Percentiles rank a stretch among this genome's conserved stretches.
These are phyloP conservation scores for Trinectes maculatus DNA, from an alignment of 2,113 vertebrate genomes.

Conservation along the genomic window DNA sequence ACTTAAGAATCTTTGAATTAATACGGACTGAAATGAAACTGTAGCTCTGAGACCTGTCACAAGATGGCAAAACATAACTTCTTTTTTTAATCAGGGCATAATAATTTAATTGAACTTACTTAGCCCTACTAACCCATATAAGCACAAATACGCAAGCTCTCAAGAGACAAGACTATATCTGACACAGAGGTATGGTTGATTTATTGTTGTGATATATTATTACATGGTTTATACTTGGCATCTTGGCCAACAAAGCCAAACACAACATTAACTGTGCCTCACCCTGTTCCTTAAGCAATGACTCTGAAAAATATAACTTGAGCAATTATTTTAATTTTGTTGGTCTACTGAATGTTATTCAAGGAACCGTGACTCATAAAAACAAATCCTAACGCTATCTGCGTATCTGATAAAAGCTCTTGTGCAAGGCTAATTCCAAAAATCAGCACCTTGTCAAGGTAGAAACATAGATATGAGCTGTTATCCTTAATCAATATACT, in stretches of 20 bases:
- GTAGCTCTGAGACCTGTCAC: background rate
- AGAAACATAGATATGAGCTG: background rate
- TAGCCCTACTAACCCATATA: background rate
- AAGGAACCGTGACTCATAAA: conserved; percentile 45
- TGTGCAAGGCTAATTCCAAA: background rate
- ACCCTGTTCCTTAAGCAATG: conserved; percentile 32
- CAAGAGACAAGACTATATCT: conserved; percentile 8
- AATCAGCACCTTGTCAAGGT: background rate
- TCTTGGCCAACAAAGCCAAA: conserved; percentile 31
- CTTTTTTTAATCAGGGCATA: background rate
- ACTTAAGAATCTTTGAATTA: background rate
- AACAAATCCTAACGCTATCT: conserved; percentile 27
- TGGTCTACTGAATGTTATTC: no score
- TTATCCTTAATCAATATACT: background rate
- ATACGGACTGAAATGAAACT: background rate
- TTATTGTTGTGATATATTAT: conserved; percentile 13
- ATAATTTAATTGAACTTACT: background rate
- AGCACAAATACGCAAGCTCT: background rate
- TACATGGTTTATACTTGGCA: conserved; percentile 19
- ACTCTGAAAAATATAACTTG: conserved; percentile 10
- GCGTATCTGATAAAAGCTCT: conserved; percentile 4
- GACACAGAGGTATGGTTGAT: background rate
- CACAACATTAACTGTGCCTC: conserved; percentile 33
- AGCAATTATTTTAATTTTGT: no score
- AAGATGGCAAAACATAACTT: background rate